Evolutionary conservation across 2,113 vertebrate species (phyloP).

Genomic region (Geococcyx californianus): DNA sequence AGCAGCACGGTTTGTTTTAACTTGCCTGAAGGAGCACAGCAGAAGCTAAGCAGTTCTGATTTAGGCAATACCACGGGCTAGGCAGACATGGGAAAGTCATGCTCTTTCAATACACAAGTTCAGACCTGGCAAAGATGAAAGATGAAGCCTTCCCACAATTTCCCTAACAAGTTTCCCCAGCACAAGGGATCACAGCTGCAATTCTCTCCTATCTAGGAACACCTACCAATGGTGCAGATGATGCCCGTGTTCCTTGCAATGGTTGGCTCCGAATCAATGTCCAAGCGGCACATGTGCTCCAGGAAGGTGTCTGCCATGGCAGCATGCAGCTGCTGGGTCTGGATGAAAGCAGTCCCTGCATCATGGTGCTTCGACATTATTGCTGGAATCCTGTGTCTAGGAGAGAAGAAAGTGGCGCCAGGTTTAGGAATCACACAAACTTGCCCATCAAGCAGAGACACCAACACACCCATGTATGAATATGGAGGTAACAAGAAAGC

Average conservation of each 20-base stretch:
- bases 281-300: conserved; percentile 96
- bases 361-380: conserved; percentile 84
- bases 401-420: neutral
- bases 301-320: conserved; percentile 94
- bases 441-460: neutral
- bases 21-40: neutral
- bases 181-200: neutral
- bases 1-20: neutral
- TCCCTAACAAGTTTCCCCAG: neutral
- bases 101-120: neutral
- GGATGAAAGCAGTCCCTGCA: conserved; percentile 83
- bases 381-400: conserved; percentile 32
- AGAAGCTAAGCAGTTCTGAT: neutral
- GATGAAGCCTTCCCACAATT: neutral
- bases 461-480: conserved; percentile 33
- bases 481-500: conserved; percentile 30
- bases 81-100: neutral
- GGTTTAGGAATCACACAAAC: neutral
- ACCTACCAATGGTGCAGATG: conserved; percentile 95
- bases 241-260: conserved; percentile 95
- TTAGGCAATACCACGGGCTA: neutral
- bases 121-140: conserved; percentile 27
- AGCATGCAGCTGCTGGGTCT: conserved; percentile 92
- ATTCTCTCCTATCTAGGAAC: neutral
- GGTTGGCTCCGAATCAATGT: conserved; percentile 93